phyloP scores from a whole-genome alignment of 2,113 vertebrate genomes.

The Chloebia gouldiae region DNA sequence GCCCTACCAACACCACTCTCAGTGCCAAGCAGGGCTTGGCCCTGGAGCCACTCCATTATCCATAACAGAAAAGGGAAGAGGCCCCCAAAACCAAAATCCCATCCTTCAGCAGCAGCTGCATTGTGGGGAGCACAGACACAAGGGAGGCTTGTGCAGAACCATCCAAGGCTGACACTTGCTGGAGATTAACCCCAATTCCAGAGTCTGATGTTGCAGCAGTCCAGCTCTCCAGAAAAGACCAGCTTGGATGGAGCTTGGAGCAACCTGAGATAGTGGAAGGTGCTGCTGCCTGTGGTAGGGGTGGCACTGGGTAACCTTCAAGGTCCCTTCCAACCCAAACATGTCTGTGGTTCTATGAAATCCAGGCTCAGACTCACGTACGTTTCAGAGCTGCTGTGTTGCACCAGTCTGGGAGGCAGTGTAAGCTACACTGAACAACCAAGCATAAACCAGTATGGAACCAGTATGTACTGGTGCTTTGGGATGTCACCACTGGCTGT shows the following conservation, averaged over 20 bases:
- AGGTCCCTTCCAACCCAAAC: not conserved
- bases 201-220: not conserved
- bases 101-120: not conserved
- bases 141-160: not conserved
- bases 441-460: not conserved
- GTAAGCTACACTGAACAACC: not conserved
- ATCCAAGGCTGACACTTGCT: not conserved
- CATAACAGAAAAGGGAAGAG: not conserved
- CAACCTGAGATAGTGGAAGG: not conserved
- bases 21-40: not conserved
- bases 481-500: not conserved
- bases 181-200: not conserved
- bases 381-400: not conserved
- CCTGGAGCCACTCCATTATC: not conserved
- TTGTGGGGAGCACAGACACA: not conserved
- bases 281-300: too few species aligned
- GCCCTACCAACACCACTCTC: not conserved
- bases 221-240: accelerated
- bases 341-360: not conserved
- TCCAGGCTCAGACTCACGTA: not conserved
- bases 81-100: not conserved
- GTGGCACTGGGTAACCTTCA: not conserved
- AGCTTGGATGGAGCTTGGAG: not conserved
- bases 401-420: not conserved
- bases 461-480: not conserved